Evolutionary conservation across 2,113 vertebrate species (phyloP), one percentile per base, ranked within the genome.

Genomic region (Hystrix brachyura): DNA sequence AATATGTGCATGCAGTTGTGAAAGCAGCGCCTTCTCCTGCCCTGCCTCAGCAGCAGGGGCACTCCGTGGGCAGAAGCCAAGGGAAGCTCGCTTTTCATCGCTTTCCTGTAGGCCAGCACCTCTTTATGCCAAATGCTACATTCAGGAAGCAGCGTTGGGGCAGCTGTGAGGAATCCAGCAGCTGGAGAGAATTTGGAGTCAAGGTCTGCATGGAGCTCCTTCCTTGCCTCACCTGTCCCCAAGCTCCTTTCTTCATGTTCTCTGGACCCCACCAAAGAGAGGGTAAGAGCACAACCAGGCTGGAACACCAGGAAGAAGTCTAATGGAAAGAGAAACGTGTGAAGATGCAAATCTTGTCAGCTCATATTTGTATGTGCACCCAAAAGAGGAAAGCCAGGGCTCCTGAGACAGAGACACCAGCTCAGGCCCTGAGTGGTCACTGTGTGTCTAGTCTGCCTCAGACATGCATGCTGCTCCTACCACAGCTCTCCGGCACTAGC

Each of bases 1-100:
- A 96, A 97, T 95, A 93, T 59, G 95, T 83, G 67, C 93, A 83
- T 79, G 3, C 51, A 82, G 60, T 51, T 79, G 38, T 72, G 38
- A 85, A 81, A 85, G n/a, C 69, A 10, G 3, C 21, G 71, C 74
- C 55, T 95, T 83, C 72, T 94, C 90, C 83, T 0, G 4, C 90
- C 94, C 65, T 12, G 11, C 34, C 53, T 91, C 38, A 10, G 76
- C 46, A 55, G 82, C 71, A 0, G 38, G 72, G 83, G 46, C 0
- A 0, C 80, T 85, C 46, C 7, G 0, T 18, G 15, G 74, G 74
- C 48, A 19, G 74, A 23, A 92, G 69, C 84, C 82, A 80, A 81
- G 67, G 46, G 80, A 82, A 84, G 62, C 79, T 87, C 83, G 11
- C 72, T 94, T 95, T 93, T 93, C 93, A 90, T 51, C 53, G 67